Conservation (phyloP, 2,797 vertebrate genomes). For the Limnodromus scolopaceus region DNA sequence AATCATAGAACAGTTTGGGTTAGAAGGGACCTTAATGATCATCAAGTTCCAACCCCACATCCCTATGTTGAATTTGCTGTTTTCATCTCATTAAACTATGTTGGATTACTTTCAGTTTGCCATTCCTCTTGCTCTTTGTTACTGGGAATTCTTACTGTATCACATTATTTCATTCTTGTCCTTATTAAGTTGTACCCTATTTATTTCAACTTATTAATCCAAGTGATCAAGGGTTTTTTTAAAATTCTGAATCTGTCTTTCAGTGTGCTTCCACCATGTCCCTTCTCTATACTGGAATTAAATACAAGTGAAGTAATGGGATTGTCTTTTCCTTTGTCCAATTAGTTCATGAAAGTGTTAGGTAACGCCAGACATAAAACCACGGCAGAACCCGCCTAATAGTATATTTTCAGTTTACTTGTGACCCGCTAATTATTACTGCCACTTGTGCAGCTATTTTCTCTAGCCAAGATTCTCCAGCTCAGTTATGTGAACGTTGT, state of each 20-base stretch:
- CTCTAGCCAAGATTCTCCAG: neutral
- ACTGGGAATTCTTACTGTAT: neutral
- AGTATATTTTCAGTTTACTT: neutral
- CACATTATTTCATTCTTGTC: neutral
- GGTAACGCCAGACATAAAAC: neutral
- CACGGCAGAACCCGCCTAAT: neutral
- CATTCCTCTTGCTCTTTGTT: neutral
- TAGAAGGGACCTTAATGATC: too few species aligned
- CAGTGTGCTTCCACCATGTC: neutral
- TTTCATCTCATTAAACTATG: neutral
- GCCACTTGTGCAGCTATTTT: neutral
- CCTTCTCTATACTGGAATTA: neutral
- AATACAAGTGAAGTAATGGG: too few species aligned
- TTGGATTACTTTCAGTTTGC: neutral
- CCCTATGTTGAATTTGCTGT: neutral
- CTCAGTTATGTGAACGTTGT: neutral
- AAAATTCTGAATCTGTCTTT: neutral
- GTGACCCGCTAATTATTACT: neutral
- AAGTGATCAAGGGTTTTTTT: neutral
- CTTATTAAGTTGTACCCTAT: neutral
- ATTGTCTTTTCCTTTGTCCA: neutral
- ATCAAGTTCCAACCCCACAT: neutral
- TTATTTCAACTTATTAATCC: neutral
- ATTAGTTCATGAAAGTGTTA: neutral
- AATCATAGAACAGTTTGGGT: too few species aligned